Base-by-base conservation (phyloP, 2,797 vertebrate species). In the Leptoclinus maculatus region DNA sequence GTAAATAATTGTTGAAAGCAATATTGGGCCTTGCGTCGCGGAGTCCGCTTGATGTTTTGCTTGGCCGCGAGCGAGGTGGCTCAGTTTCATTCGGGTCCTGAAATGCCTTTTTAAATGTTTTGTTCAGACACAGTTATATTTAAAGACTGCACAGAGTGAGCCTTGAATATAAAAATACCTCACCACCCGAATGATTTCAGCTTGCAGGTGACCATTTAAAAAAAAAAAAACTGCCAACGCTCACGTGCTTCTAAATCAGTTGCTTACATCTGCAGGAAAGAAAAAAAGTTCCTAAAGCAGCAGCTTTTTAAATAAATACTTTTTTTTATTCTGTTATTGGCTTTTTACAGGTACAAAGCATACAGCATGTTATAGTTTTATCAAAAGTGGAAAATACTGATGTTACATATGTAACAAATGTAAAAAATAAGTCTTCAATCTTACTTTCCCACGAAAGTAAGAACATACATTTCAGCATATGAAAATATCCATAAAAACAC, bases 361-460 rank as follows among this genome's bases (percentile, higher is more conserved):
- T 98, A 99, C 97, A 96, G 94, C 98, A 97, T 98, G 97, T 99
- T 99, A 99, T 97, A 98, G 95, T 97, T 97, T 97, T 99, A 99
- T 99, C 97, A 99, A 99, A 97, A 95, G 96, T 98, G 96, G 96
- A 98, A 99, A 99, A 99, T 99, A 99, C 96, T 97, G 96, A 96
- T 91, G 97, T 99, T 98, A 99, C 98, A 96, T 97, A 96, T 96
- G 98, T 99, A 99, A 99, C 98, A 97, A 97, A 97, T 97, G 97
- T 98, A 98, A 97, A 97, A 97, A 97, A 98, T 97, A 96, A 96
- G 95, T 96, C 90, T 96, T 96, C 95, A 96, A 96, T 97, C 97
- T 98, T 97, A 99, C 97, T 96, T 97, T 98, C 96, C 96, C 97
- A n/a, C 95, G 97, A 98, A 99, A 98, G 97, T 95, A 99, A 98